Evolutionary conservation across 1,140 invertebrate genomes (phyloP).

Genomic region (Aphelenchoides avenae): DNA sequence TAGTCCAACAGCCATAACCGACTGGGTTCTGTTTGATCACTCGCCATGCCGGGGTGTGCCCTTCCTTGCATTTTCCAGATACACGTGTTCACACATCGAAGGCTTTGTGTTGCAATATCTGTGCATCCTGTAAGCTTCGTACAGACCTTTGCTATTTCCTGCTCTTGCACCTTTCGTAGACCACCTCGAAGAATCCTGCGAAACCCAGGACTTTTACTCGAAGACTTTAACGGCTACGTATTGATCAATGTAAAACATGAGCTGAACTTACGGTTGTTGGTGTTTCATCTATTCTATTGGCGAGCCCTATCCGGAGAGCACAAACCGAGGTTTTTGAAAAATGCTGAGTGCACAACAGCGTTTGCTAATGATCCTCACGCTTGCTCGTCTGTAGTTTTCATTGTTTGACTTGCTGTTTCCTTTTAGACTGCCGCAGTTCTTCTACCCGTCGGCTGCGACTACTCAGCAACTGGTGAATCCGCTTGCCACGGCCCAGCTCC

Average conservation of each 20-base stretch:
- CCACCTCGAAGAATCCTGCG: no score
- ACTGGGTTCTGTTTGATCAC: no score
- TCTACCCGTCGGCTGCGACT: constrained; percentile 16
- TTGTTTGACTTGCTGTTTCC: neutral
- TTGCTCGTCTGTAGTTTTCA: neutral
- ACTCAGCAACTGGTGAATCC: constrained; percentile 10
- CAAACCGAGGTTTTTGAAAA: constrained; percentile 1
- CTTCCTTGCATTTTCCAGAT: no score
- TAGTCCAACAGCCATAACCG: no score
- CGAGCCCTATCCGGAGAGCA: constrained; percentile 12
- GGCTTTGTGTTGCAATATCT: no score
- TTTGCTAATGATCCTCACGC: neutral
- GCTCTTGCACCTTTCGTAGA: no score
- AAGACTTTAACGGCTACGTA: no score
- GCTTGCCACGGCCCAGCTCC: neutral
- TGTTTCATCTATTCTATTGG: constrained; percentile 10
- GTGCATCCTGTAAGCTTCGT: no score
- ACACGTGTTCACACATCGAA: no score
- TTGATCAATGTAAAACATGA: neutral
- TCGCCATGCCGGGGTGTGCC: no score
- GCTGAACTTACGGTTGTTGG: constrained; percentile 10
- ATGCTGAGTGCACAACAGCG: constrained; percentile 6
- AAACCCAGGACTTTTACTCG: no score
- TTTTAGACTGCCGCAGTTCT: constrained; percentile 27
- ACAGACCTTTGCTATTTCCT: no score